Base-by-base conservation (phyloP, 2,888 invertebrate genomes). In the Oscheius sp. region DNA sequence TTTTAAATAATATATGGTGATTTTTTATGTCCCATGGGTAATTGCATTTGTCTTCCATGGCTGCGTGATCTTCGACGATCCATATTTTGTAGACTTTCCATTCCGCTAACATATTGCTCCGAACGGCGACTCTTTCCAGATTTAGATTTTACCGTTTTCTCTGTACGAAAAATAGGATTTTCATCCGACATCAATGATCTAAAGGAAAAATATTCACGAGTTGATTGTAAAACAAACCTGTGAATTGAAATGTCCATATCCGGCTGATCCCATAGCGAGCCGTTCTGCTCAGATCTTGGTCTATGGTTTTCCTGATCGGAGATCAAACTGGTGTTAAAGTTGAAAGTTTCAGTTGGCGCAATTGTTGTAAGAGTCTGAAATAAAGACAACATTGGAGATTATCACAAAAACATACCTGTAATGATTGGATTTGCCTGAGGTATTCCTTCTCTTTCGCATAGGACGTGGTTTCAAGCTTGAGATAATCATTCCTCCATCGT, bases 401-500 rank as follows among this genome's bases (percentile, higher is more conserved):
- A 23, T 3, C 27, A 41, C 27, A 59, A 35, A n/a, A 6, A 35
- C 3, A 35, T 35, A 61, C 61, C 43, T 61, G 61, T 9, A 61
- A 18, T 6, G 43, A 43, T 2, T 61, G 61, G 23, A 61, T 35
- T 43, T 41, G 41, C 21, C 45, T 35, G 7, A 13, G 18, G n/a
- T 43, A 61, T 43, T 61, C 61, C 13, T n/a, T 3, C n/a, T 61
- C 61, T 23, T 61, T 61, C 13, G 18, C 41, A 43, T 43, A 61
- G 12, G 21, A 41, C 6, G 23, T 61, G 0, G 61, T 21, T 13
- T 61, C 61, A 18, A 61, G 45, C 61, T 43, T 61, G n/a, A 43
- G 43, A 23, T 43, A 61, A 43, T 61, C 61, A 43, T 61, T 61
- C 41, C 43, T 41, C 61, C 61, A 61, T 61, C n/a, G 41, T 21